A percentile compares a stretch with the other conserved stretches of the same genome.
Evolutionary conservation across 2,888 invertebrate species (phyloP).

Genomic region (Desoria tigrina): DNA sequence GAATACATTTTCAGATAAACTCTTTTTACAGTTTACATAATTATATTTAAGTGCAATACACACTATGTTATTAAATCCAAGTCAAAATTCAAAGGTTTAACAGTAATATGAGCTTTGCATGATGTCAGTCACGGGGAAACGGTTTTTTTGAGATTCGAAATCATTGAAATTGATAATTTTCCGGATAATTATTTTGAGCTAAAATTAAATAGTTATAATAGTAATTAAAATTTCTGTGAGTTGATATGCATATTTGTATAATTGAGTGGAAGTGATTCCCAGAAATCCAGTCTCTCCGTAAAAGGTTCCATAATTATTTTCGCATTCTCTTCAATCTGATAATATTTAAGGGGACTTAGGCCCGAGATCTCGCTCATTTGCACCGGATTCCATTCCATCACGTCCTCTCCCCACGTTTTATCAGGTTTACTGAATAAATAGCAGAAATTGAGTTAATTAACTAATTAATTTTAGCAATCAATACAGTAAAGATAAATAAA

Average conservation of each 20-base stretch:
- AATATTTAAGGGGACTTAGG: constrained; percentile 37
- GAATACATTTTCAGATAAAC: no score
- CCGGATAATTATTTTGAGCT: no score
- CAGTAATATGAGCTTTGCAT: no score
- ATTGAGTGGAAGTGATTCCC: constrained; percentile 43
- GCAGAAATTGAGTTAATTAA: not conserved
- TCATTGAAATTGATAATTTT: no score
- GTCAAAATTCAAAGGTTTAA: no score
- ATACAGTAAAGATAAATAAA: not conserved
- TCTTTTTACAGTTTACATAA: no score
- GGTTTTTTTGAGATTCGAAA: no score
- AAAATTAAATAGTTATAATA: no score
- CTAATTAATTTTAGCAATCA: not conserved
- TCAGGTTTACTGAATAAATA: constrained; percentile 31
- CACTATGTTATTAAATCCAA: no score
- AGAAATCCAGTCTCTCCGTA: constrained; percentile 44
- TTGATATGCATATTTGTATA: constrained; percentile 38
- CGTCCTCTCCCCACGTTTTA: constrained; percentile 37
- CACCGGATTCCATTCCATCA: constrained; percentile 41
- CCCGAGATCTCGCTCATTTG: constrained; percentile 38
- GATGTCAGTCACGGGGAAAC: no score
- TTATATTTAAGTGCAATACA: no score
- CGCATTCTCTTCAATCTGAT: constrained; percentile 31
- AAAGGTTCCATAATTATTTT: constrained; percentile 46
- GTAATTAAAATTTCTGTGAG: no score